Evolutionary conservation across 1,140 invertebrate species (phyloP).

Genomic region (Chrysopa pallens): DNA sequence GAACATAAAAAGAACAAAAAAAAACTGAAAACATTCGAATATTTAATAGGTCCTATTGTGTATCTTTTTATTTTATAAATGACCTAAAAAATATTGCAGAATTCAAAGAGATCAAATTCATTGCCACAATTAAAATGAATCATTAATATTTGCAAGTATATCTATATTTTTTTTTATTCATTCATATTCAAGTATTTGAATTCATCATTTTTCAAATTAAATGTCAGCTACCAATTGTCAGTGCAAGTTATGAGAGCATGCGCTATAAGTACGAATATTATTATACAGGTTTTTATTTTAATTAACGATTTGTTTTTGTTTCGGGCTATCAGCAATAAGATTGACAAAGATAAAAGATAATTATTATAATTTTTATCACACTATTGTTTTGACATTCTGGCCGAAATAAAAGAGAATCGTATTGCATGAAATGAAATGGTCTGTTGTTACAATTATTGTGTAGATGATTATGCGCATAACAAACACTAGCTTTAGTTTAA

Average conservation of each 20-base stretch:
- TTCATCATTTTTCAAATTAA: slow-evolving; percentile 16
- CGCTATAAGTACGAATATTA: not conserved
- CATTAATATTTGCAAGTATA: slow-evolving; percentile 16
- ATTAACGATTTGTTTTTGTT: no score
- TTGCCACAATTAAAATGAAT: slow-evolving; percentile 42
- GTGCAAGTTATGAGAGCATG: not conserved
- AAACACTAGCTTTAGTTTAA: no score
- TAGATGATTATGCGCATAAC: no score
- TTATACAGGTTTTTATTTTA: not conserved
- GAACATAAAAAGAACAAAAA: slow-evolving; percentile 18
- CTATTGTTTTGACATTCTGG: no score
- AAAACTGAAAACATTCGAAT: slow-evolving; percentile 28
- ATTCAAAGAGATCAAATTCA: slow-evolving; percentile 51
- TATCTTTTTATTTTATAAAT: slow-evolving; percentile 6
- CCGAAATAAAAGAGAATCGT: no score
- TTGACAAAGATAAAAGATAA: no score
- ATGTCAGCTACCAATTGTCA: no score
- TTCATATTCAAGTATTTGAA: slow-evolving; percentile 10
- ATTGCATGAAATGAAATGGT: no score
- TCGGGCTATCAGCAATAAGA: no score
- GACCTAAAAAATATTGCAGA: slow-evolving; percentile 18
- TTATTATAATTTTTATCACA: no score
- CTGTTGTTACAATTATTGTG: no score
- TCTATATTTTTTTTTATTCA: slow-evolving; percentile 6
- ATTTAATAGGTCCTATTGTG: not conserved